Percentiles rank a stretch among this genome's conserved stretches.
These are phyloP conservation scores for Xanthorhoe designata DNA, from an alignment of 2,888 invertebrate genomes.

Conservation along the genomic window DNA sequence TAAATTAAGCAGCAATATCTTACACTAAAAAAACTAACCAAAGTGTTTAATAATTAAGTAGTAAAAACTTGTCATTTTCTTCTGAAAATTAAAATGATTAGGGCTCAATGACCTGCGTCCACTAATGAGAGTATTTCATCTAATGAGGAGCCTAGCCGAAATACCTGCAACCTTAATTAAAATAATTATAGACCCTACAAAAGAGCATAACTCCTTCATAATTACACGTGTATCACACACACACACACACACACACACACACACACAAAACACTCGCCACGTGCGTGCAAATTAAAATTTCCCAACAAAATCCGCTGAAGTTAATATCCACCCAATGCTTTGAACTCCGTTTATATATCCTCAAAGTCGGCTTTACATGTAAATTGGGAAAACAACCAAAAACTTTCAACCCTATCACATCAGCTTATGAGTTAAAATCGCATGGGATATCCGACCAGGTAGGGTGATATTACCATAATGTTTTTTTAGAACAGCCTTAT, in stretches of 20 bases:
- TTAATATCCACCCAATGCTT: conserved; percentile 49
- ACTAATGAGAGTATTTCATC: conserved; percentile 1
- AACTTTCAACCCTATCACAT: conserved; percentile 28
- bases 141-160: conserved; percentile 20
- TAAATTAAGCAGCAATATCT: too few species aligned
- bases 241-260: conserved; percentile 5
- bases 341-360: conserved; percentile 45
- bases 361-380: conserved; percentile 45
- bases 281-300: conserved; percentile 45
- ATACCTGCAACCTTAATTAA: conserved; percentile 18
- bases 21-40: too few species aligned
- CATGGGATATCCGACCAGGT: conserved; percentile 8
- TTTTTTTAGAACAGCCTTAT: conserved; percentile 35
- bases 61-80: not conserved
- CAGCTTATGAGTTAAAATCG: conserved; percentile 12
- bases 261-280: conserved; percentile 18
- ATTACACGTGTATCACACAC: conserved; percentile 26
- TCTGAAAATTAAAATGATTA: not conserved
- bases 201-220: conserved; percentile 32
- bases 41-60: not conserved
- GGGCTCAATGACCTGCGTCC: not conserved
- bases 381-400: conserved; percentile 27
- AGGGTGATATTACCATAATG: conserved; percentile 36
- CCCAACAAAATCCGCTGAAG: conserved; percentile 44
- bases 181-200: conserved; percentile 20